Percentiles rank a stretch among this genome's conserved stretches.
phyloP scores from a whole-genome alignment of 2,113 vertebrate genomes.

The Elephas maximus region DNA sequence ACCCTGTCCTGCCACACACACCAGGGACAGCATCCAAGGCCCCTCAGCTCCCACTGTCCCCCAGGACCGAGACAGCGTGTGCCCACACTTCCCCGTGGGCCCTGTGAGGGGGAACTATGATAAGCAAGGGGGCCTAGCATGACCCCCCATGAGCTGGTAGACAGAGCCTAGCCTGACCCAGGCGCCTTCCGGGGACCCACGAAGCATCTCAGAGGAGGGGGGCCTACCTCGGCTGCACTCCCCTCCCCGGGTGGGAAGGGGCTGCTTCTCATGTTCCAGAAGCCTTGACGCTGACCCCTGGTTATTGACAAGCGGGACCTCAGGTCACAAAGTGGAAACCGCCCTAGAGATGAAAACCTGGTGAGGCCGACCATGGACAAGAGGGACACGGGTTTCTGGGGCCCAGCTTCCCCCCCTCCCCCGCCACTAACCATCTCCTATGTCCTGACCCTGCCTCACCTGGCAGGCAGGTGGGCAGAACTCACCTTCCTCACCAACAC shows the following conservation, averaged over 20 bases:
- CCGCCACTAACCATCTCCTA: too few species aligned
- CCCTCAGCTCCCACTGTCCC: too few species aligned
- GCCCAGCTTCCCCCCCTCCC: fast-evolving
- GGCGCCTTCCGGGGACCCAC: neutral
- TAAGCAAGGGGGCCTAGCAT: too few species aligned
- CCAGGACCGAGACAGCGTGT: too few species aligned
- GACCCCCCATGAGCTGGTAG: neutral
- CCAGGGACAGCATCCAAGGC: too few species aligned
- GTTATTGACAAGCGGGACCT: too few species aligned
- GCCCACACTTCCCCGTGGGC: neutral
- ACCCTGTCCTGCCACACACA: neutral
- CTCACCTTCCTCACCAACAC: neutral
- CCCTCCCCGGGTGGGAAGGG: too few species aligned
- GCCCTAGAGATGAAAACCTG: neutral
- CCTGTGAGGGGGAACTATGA: fast-evolving
- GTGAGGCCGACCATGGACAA: neutral
- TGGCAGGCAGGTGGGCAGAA: neutral
- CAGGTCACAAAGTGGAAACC: neutral
- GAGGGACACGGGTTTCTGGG: too few species aligned
- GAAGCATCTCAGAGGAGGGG: neutral
- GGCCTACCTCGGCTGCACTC: too few species aligned
- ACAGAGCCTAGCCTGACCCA: neutral
- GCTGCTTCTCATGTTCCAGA: neutral
- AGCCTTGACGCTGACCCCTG: neutral
- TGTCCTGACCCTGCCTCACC: neutral